These are phyloP conservation scores for Leptopilina syphax DNA, from an alignment of 2,888 invertebrate species.

Conservation along the genomic window DNA sequence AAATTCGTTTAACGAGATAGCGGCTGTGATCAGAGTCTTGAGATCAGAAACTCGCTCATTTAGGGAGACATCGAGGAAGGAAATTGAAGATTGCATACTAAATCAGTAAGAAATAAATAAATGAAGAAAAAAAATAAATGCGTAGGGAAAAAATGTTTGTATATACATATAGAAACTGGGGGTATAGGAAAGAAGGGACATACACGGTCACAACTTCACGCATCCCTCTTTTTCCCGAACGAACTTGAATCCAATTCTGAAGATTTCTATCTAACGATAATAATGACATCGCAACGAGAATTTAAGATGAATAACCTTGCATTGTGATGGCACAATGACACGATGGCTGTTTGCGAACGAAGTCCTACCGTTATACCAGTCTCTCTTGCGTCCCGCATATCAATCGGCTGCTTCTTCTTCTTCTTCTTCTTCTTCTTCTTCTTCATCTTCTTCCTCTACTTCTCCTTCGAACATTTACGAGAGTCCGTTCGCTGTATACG, in stretches of 20 bases:
- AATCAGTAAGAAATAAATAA: slow-evolving; percentile 37
- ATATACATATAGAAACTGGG: slow-evolving; percentile 21
- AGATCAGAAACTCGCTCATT: slow-evolving; percentile 41
- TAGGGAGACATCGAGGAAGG: slow-evolving; percentile 34
- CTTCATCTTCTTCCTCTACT: slow-evolving; percentile 46
- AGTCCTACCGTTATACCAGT: slow-evolving; percentile 73
- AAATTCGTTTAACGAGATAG: slow-evolving; percentile 40
- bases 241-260: slow-evolving; percentile 55
- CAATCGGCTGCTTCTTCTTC: slow-evolving; percentile 61
- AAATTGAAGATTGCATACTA: slow-evolving; percentile 39
- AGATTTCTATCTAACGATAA: slow-evolving; percentile 74
- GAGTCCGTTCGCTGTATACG: slow-evolving; percentile 50
- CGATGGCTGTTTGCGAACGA: slow-evolving; percentile 70
- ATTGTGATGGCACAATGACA: slow-evolving; percentile 75
- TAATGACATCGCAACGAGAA: slow-evolving; percentile 74
- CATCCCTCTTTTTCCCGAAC: slow-evolving; percentile 55
- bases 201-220: slow-evolving; percentile 55
- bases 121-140: background rate
- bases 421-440: slow-evolving; percentile 44
- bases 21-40: slow-evolving; percentile 37
- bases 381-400: slow-evolving; percentile 71
- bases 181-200: slow-evolving; percentile 43
- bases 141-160: background rate
- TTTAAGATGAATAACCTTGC: slow-evolving; percentile 76
- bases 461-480: slow-evolving; percentile 49